phyloP scores from a whole-genome alignment of 2,888 invertebrate genomes.

The Hirtodrosophila histrioides region DNA sequence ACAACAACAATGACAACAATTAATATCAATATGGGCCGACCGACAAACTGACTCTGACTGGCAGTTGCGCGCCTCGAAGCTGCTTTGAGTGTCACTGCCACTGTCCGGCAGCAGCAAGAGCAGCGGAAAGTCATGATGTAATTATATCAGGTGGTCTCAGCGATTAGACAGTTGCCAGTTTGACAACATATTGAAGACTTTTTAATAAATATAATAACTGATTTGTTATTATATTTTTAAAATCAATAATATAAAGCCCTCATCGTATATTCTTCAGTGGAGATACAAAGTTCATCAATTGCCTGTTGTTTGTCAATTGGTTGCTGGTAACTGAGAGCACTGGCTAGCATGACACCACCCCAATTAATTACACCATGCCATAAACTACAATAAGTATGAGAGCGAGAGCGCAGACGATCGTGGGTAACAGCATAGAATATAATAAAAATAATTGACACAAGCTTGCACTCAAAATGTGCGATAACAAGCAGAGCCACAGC shows the following conservation, averaged over 20 bases:
- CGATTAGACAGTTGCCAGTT: too few relatives aligned
- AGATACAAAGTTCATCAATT: too few relatives aligned
- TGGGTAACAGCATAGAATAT: conserved; percentile 25
- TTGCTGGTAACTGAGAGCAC: too few relatives aligned
- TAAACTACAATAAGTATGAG: conserved; percentile 25
- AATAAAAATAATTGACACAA: conserved; percentile 25
- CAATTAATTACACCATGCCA: background rate
- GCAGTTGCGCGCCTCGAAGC: conserved; percentile 35
- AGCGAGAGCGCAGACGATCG: conserved; percentile 28
- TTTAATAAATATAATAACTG: too few relatives aligned
- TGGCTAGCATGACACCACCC: too few relatives aligned
- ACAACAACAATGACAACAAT: conserved; percentile 35
- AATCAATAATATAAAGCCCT: too few relatives aligned
- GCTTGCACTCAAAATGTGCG: conserved; percentile 33
- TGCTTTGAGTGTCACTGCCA: conserved; percentile 77
- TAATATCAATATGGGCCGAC: conserved; percentile 65
- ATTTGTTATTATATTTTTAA: too few relatives aligned
- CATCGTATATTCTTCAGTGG: too few relatives aligned
- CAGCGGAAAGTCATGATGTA: conserved; percentile 8
- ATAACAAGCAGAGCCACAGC: conserved; percentile 54
- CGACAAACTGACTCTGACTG: conserved; percentile 65
- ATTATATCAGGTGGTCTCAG: too few relatives aligned
- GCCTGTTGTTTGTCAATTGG: too few relatives aligned
- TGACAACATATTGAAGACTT: too few relatives aligned
- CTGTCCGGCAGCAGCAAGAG: conserved; percentile 40